phyloP scores from a whole-genome alignment of 2,113 vertebrate species.

The Crocuta crocuta region DNA sequence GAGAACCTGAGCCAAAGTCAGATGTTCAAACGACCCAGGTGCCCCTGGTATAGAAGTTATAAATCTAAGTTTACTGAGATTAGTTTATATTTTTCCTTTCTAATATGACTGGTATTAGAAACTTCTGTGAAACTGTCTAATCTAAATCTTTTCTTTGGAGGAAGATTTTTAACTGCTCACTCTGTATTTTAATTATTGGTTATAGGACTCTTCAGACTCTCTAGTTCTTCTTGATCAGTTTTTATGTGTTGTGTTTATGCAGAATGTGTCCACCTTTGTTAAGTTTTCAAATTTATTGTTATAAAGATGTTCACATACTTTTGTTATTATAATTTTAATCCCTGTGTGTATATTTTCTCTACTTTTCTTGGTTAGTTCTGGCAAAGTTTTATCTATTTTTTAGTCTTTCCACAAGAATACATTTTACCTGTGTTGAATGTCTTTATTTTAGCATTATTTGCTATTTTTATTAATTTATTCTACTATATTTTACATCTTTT shows the following conservation, averaged over 20 bases:
- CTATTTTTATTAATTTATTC: constrained; percentile 3
- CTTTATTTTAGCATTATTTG: neutral
- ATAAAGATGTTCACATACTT: neutral
- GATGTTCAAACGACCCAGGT: no score
- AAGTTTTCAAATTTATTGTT: neutral
- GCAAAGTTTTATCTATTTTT: neutral
- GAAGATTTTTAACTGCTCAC: neutral
- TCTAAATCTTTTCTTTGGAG: neutral
- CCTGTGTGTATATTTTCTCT: neutral
- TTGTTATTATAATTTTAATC: neutral
- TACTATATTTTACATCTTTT: neutral
- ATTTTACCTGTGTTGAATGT: neutral
- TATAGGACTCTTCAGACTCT: neutral
- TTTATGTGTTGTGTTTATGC: neutral
- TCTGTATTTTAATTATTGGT: neutral
- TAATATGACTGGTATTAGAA: neutral
- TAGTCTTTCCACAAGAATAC: neutral
- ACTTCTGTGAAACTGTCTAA: neutral
- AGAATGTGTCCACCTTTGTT: neutral
- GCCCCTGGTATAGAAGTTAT: neutral
- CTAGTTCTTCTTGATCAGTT: neutral
- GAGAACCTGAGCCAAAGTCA: no score
- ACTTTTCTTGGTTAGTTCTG: neutral
- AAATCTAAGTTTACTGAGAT: neutral
- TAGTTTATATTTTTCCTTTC: neutral